phyloP scores from a whole-genome alignment of 2,888 invertebrate genomes.

The Spodoptera picta region DNA sequence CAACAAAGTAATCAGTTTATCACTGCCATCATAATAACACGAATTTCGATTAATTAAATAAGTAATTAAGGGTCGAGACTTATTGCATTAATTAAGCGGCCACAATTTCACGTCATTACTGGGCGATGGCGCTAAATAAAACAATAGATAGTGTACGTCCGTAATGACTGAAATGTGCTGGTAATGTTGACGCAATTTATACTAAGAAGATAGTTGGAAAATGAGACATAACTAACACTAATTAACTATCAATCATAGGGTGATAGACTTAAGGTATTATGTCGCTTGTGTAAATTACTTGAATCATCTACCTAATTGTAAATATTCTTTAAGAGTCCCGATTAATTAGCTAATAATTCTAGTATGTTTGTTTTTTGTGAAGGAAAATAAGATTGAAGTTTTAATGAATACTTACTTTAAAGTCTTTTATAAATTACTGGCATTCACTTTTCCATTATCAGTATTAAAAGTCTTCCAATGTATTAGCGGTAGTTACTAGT shows the following conservation, averaged over 20 bases:
- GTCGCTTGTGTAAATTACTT: no score
- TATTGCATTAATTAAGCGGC: conserved; percentile 45
- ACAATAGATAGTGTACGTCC: conserved; percentile 30
- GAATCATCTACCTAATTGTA: no score
- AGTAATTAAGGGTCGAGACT: conserved; percentile 35
- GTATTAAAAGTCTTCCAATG: no score
- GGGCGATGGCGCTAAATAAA: conserved; percentile 43
- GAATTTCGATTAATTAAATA: conserved; percentile 32
- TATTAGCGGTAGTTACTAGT: no score
- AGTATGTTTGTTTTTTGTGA: no score
- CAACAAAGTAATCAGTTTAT: conserved; percentile 24
- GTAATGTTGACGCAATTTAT: conserved; percentile 49
- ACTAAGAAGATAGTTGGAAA: conserved; percentile 13
- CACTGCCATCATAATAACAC: conserved; percentile 27
- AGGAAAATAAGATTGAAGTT: no score
- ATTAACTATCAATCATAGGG: conserved; percentile 8
- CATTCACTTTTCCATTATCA: no score
- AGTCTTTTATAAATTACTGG: no score
- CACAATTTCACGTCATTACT: conserved; percentile 42
- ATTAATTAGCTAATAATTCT: no score
- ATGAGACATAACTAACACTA: conserved; percentile 11
- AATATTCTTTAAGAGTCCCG: no score
- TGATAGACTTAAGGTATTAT: background rate
- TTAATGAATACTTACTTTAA: no score
- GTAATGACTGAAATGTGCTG: conserved; percentile 49